These are phyloP conservation scores for Drosophila simulans DNA, from an alignment of 1,140 invertebrate genomes.

Conservation along the genomic window DNA sequence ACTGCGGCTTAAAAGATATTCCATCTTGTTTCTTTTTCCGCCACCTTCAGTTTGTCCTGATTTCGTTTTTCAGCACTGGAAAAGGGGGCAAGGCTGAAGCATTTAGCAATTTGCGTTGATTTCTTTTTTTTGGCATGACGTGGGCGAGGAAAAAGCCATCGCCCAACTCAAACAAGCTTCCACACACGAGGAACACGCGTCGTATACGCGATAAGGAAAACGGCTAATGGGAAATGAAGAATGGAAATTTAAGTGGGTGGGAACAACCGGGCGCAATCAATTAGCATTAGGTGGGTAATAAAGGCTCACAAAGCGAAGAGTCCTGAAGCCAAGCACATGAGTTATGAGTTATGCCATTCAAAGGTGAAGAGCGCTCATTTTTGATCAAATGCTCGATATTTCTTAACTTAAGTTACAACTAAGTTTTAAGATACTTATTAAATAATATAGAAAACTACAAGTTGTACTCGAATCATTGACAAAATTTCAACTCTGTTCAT, in stretches of 20 bases:
- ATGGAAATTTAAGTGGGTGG: constrained; percentile 24
- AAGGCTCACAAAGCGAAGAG: not conserved
- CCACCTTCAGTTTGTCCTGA: constrained; percentile 25
- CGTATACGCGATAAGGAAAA: constrained; percentile 33
- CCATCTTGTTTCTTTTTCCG: constrained; percentile 46
- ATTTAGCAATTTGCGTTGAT: constrained; percentile 47
- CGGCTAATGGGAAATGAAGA: constrained; percentile 12
- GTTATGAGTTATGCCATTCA: not conserved
- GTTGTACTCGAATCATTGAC: too few species aligned
- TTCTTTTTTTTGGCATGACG: constrained; percentile 8
- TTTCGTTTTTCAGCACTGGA: constrained; percentile 2
- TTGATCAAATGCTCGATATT: not conserved
- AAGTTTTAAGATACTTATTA: too few species aligned
- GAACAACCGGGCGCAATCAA: constrained; percentile 34
- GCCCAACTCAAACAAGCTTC: constrained; percentile 8
- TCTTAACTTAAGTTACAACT: too few species aligned
- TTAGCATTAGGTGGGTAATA: constrained; percentile 44
- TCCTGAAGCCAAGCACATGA: not conserved
- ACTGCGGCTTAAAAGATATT: constrained; percentile 66
- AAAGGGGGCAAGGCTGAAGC: not conserved
- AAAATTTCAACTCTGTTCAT: too few species aligned
- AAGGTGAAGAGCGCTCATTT: not conserved
- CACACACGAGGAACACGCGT: constrained; percentile 20
- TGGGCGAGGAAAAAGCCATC: not conserved
- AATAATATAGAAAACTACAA: too few species aligned